A percentile compares a stretch with the other conserved stretches of the same genome.
Conservation (phyloP, 1,140 invertebrate species). For the Portunus trituberculatus region DNA sequence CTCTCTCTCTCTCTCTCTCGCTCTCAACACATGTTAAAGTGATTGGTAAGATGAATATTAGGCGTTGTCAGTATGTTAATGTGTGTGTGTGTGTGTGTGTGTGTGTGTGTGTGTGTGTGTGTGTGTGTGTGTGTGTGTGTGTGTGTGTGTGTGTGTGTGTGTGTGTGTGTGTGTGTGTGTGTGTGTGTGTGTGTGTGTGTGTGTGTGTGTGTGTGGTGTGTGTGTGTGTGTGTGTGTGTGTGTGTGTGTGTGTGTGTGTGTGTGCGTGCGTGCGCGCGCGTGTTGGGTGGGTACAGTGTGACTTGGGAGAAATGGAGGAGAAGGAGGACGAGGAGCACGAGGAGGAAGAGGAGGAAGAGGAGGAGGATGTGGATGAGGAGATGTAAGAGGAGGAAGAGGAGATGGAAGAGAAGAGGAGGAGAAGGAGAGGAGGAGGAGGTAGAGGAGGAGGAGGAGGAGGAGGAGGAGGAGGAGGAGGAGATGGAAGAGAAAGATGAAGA, state of each 20-base stretch:
- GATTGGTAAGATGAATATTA: constrained; percentile 1
- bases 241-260: too few species aligned
- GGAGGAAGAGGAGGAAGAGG: constrained; percentile 2
- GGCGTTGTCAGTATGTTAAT: neutral
- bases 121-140: neutral
- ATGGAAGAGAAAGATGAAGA: neutral
- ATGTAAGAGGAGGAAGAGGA: neutral
- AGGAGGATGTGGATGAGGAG: too few species aligned
- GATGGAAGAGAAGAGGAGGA: neutral
- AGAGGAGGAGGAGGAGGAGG: neutral
- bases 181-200: too few species aligned
- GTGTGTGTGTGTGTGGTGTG: neutral
- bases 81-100: neutral
- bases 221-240: too few species aligned
- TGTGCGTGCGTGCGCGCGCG: too few species aligned
- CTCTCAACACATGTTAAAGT: neutral
- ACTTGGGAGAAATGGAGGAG: neutral
- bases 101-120: neutral
- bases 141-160: constrained; percentile 4
- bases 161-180: neutral
- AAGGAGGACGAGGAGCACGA: neutral
- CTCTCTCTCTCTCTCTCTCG: constrained; percentile 4
- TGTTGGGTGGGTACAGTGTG: too few species aligned
- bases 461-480: constrained; percentile 18
- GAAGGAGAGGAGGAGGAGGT: neutral